Conservation (phyloP, 2,113 vertebrate genomes). For the Rousettus leschenaultii region DNA sequence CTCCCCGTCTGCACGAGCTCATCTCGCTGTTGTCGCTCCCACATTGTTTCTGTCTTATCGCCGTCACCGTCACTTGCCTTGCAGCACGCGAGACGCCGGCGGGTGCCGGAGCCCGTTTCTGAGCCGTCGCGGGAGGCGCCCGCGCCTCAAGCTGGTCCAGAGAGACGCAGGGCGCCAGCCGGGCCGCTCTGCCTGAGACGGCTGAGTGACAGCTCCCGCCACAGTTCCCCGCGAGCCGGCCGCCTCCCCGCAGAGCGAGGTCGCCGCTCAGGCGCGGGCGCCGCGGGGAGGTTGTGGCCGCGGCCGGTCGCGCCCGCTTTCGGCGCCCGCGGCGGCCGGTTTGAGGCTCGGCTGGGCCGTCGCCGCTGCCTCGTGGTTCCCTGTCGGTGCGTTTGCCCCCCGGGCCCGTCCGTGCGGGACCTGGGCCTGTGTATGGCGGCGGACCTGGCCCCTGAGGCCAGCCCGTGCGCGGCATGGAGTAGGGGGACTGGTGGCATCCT, state of each 20-base stretch:
- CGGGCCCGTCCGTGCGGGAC: background rate
- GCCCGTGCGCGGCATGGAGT: background rate
- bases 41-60: background rate
- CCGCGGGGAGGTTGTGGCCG: too few species aligned
- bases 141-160: background rate
- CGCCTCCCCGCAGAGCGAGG: background rate
- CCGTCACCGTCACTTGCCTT: background rate
- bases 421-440: background rate
- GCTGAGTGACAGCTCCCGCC: background rate
- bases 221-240: background rate
- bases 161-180: background rate
- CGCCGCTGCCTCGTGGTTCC: background rate
- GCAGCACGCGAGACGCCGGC: background rate
- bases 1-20: background rate
- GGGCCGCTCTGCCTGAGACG: background rate
- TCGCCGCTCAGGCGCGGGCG: background rate
- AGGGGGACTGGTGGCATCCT: background rate
- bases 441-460: background rate
- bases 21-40: background rate
- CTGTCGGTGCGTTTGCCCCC: background rate
- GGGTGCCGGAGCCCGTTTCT: background rate
- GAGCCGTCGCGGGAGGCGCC: background rate
- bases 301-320: background rate
- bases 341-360: too few species aligned
- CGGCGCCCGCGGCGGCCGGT: background rate